A percentile compares a stretch with the other conserved stretches of the same genome.
phyloP scores from a whole-genome alignment of 1,140 invertebrate species.

The Drosophila albomicans region DNA sequence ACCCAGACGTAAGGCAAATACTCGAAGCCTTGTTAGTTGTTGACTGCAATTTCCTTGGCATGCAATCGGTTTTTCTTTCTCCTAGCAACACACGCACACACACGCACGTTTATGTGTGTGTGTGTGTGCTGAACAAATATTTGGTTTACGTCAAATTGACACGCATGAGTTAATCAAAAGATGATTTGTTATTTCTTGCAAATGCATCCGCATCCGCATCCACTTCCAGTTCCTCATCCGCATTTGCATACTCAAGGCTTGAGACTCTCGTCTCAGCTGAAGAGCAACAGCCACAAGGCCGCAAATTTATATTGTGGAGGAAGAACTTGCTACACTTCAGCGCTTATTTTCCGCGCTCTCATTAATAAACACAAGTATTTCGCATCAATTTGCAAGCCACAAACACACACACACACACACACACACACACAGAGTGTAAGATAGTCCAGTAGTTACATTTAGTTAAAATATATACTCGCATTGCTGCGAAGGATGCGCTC shows the following conservation, averaged over 20 bases:
- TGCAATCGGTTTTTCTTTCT: conserved; percentile 61
- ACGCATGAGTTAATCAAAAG: conserved; percentile 84
- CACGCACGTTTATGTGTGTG: conserved; percentile 5
- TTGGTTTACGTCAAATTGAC: conserved; percentile 82
- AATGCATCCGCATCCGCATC: conserved; percentile 68
- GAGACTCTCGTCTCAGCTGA: conserved; percentile 7
- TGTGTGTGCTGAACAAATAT: conserved; percentile 75
- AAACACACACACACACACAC: conserved; percentile 17
- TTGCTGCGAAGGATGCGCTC: conserved; percentile 30
- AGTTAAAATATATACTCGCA: conserved; percentile 55
- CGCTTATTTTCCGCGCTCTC: conserved; percentile 43
- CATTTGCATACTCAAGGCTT: conserved; percentile 13
- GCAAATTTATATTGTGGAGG: conserved; percentile 41
- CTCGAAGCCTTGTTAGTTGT: conserved; percentile 75
- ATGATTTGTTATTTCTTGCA: conserved; percentile 81
- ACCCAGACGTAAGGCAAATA: conserved; percentile 74
- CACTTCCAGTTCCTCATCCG: conserved; percentile 8
- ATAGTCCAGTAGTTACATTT: conserved; percentile 49
- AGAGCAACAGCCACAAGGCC: conserved; percentile 25
- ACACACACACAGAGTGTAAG: conserved; percentile 2
- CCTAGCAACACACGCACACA: background rate
- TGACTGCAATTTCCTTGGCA: conserved; percentile 80
- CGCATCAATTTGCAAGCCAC: conserved; percentile 46
- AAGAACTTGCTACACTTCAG: conserved; percentile 18
- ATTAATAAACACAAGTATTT: conserved; percentile 55